These are phyloP conservation scores for Chelonus formosanus DNA, from an alignment of 2,888 invertebrate genomes.

Conservation along the genomic window DNA sequence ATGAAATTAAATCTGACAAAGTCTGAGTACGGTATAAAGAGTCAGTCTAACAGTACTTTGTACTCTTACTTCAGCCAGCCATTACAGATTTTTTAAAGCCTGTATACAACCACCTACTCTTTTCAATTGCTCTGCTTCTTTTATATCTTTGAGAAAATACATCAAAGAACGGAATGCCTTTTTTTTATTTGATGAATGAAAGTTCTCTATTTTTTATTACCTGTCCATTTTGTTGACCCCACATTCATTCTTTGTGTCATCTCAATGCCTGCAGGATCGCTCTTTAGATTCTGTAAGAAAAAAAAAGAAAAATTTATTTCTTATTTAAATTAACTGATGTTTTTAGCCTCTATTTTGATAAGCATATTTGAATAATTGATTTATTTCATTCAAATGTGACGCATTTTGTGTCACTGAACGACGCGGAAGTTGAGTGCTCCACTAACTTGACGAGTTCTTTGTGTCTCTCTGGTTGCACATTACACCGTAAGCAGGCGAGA, in stretches of 20 bases:
- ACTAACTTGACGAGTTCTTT: constrained; percentile 14
- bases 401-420: constrained; percentile 3
- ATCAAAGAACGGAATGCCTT: neutral
- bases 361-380: neutral
- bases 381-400: neutral
- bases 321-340: neutral
- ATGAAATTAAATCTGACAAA: constrained; percentile 12
- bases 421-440: constrained; percentile 6
- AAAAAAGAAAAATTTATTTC: constrained; percentile 7
- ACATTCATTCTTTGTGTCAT: constrained; percentile 47
- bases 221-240: constrained; percentile 46
- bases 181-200: neutral
- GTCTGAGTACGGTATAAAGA: constrained; percentile 30
- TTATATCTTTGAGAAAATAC: too few relatives aligned
- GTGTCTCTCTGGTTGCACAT: neutral
- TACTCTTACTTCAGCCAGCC: constrained; percentile 31
- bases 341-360: too few relatives aligned
- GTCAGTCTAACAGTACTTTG: constrained; percentile 49
- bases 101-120: constrained; percentile 3
- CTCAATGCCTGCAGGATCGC: constrained; percentile 43
- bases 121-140: constrained; percentile 4
- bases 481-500: constrained; percentile 3
- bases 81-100: constrained; percentile 26
- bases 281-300: constrained; percentile 37
- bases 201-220: constrained; percentile 42